phyloP scores from a whole-genome alignment of 2,113 vertebrate species.

The Gila orcuttii region DNA sequence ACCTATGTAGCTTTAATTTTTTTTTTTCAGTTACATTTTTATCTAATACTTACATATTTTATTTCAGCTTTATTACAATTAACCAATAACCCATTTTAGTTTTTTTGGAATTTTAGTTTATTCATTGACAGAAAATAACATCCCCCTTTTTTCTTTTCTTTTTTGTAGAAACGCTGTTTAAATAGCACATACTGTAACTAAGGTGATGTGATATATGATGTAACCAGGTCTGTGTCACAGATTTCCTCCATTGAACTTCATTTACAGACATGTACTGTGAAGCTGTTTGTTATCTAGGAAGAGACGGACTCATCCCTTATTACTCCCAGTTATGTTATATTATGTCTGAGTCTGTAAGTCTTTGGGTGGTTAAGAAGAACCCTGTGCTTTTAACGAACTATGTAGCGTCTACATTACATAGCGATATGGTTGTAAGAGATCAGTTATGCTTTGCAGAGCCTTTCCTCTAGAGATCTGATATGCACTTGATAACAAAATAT shows the following conservation, averaged over 20 bases:
- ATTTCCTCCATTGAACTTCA: background rate
- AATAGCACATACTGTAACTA: background rate
- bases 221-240: background rate
- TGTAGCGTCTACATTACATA: conserved; percentile 9
- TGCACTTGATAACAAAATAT: conserved; percentile 6
- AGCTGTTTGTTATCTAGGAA: background rate
- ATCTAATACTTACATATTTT: background rate
- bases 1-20: too few relatives aligned
- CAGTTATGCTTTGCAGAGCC: background rate
- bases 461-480: background rate
- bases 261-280: background rate
- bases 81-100: too few relatives aligned
- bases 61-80: background rate
- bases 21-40: background rate
- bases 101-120: background rate
- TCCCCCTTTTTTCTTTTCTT: too few relatives aligned
- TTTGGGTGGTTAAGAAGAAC: conserved; percentile 23
- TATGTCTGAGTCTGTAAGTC: conserved; percentile 32
- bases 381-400: background rate
- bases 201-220: background rate
- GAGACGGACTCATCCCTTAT: background rate
- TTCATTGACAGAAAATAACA: background rate
- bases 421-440: background rate
- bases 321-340: conserved; percentile 15
- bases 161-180: background rate